Evolutionary conservation across 2,888 invertebrate genomes (phyloP), one percentile per base, ranked within the genome.

Genomic region (Mesoligia furuncula): DNA sequence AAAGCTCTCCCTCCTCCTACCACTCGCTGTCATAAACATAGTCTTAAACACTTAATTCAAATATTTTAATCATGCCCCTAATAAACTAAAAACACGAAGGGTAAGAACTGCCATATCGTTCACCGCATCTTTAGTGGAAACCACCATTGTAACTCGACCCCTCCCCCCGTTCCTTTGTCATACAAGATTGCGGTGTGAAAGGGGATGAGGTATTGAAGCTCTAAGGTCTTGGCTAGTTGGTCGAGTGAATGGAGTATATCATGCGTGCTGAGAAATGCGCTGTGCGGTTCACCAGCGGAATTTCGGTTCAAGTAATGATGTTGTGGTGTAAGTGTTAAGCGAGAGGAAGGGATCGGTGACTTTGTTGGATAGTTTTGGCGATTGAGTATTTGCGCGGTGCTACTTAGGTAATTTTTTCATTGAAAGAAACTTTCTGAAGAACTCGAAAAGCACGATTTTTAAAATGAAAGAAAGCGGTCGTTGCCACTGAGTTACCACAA

Each of bases 281-380:
- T 80, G 81, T 83, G 82, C 73, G 86, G 83, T 81, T 77, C 67
- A 81, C 76, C 80, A 71, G 70, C 54, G 84, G 88, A 86, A 89
- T 88, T 90, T 88, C 69, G 81, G 83, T 77, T 81, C 81, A 82
- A 87, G 77, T 85, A 81, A 87, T 88, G 48, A 83, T 67, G 69
- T 73, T 48, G 27, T 62, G 83, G 80, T 66, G 57, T 51, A 68
- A 84, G 80, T 77, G 15, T 65, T 73, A 59, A 77, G 83, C 75
- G 75, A 24, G 17, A 61, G 24, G 42, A 31, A 45, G 6, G 68
- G 7, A 15, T 51, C 24, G 1, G 17, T 73, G 5, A 42, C 24
- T 48, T 8, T 27, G 59, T 51, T 71, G 20, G 6, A 31, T 57
- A 36, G 24, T 69, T 42, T 20, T n/a, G 5, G 9, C 0, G 0